phyloP scores from a whole-genome alignment of 2,797 vertebrate species.

The Centroberyx gerrardi region DNA sequence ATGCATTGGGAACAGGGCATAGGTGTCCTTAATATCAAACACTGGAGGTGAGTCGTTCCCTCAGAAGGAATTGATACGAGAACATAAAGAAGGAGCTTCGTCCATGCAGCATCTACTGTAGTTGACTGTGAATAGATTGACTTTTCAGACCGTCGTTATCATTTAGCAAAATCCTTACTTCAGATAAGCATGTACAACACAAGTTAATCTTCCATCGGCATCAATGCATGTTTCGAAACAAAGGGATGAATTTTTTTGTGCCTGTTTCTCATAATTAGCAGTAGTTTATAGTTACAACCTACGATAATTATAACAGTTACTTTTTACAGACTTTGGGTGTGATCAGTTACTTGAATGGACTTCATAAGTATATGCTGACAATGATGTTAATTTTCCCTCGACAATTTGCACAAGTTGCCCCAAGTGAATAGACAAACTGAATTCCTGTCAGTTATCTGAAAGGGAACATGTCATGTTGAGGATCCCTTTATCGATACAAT shows the following conservation, averaged over 20 bases:
- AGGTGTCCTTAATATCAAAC: not conserved
- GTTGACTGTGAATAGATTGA: conserved; percentile 46
- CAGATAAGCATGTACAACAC: conserved; percentile 69
- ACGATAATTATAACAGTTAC: conserved; percentile 28
- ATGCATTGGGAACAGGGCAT: conserved; percentile 34
- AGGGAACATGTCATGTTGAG: conserved; percentile 46
- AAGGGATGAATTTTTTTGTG: conserved; percentile 66
- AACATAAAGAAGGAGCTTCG: conserved; percentile 34
- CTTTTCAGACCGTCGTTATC: conserved; percentile 47
- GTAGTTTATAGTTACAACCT: conserved; percentile 59
- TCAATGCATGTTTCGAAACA: conserved; percentile 75
- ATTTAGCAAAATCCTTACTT: conserved; percentile 48
- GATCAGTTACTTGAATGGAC: conserved; percentile 63
- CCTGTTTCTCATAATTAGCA: conserved; percentile 67
- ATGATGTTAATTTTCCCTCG: conserved; percentile 50
- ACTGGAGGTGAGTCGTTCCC: conserved; percentile 13
- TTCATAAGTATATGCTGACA: conserved; percentile 29
- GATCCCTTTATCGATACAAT: conserved; percentile 31
- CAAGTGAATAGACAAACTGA: conserved; percentile 16
- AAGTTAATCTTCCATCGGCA: conserved; percentile 53
- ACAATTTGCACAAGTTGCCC: conserved; percentile 61
- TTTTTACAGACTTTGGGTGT: conserved; percentile 41
- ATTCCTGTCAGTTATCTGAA: conserved; percentile 25
- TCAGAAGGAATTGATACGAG: conserved; percentile 6
- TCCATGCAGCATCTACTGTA: conserved; percentile 49